Conservation (phyloP, 2,797 vertebrate genomes). For the Trachops cirrhosus region DNA sequence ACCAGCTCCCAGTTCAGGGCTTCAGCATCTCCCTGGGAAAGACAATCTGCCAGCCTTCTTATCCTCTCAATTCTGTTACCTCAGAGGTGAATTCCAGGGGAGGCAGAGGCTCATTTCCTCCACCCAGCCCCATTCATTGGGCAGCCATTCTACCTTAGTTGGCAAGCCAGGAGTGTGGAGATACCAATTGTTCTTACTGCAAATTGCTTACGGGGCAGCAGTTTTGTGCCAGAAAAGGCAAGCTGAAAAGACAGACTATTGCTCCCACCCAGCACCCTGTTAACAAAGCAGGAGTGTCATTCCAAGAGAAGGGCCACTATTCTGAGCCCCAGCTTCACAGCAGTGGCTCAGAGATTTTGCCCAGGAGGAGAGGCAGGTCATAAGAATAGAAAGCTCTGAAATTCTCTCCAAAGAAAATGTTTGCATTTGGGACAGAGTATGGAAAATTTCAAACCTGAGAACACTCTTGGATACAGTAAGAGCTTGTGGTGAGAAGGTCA, state of each 20-base stretch:
- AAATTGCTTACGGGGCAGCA: background rate
- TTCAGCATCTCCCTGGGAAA: background rate
- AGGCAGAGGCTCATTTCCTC: background rate
- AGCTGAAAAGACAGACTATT: background rate
- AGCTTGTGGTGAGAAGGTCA: background rate
- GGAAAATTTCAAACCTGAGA: background rate
- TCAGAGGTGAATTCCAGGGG: background rate
- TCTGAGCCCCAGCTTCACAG: background rate
- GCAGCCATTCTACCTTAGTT: background rate
- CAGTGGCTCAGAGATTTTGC: background rate
- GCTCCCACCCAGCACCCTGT: background rate
- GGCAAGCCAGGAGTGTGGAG: background rate
- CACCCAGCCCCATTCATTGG: background rate
- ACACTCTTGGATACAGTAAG: background rate
- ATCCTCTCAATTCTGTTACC: background rate
- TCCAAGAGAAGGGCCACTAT: background rate
- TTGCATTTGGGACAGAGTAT: background rate
- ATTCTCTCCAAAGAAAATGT: background rate
- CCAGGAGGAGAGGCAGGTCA: background rate
- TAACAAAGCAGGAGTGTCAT: background rate
- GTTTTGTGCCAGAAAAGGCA: background rate
- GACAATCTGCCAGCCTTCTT: background rate
- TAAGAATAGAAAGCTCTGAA: background rate
- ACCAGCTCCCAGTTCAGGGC: background rate
- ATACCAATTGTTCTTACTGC: background rate